A percentile compares a stretch with the other conserved stretches of the same genome.
These are phyloP conservation scores for Nothoprocta perdicaria DNA, from an alignment of 2,113 vertebrate species.

Conservation along the genomic window DNA sequence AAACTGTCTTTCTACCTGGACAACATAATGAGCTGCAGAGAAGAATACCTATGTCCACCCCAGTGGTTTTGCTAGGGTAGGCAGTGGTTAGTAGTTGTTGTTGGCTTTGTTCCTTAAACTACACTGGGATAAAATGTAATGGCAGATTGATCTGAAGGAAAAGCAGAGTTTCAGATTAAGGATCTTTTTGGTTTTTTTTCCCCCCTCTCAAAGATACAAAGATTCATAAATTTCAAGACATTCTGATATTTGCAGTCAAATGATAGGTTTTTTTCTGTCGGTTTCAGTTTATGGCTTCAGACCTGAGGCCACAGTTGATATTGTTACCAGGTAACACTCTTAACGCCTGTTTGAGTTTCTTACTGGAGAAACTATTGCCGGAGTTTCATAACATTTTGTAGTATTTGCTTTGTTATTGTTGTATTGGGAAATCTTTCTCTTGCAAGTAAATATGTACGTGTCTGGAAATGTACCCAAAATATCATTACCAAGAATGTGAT, in stretches of 20 bases:
- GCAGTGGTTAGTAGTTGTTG: not conserved
- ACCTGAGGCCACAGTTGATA: not conserved
- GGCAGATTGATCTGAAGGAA: not conserved
- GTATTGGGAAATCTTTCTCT: not conserved
- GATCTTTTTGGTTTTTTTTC: not conserved
- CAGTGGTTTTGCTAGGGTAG: not conserved
- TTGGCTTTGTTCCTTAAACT: not conserved
- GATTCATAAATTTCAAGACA: not conserved
- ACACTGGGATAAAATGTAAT: not conserved
- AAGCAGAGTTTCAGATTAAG: not conserved
- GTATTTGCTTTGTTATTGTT: not conserved
- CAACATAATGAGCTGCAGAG: not conserved
- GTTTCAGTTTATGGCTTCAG: not conserved
- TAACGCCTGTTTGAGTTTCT: not conserved
- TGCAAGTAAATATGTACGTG: not conserved
- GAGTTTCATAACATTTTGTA: not conserved
- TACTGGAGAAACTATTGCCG: not conserved
- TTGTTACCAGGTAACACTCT: not conserved
- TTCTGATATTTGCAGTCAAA: not conserved
- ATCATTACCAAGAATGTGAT: not conserved
- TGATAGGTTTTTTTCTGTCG: not conserved
- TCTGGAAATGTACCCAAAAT: not conserved
- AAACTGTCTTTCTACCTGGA: not conserved
- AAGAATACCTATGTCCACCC: rapidly evolving
- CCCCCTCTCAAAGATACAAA: not conserved